phyloP scores from a whole-genome alignment of 2,113 vertebrate genomes.

The Pygathrix nemaeus region DNA sequence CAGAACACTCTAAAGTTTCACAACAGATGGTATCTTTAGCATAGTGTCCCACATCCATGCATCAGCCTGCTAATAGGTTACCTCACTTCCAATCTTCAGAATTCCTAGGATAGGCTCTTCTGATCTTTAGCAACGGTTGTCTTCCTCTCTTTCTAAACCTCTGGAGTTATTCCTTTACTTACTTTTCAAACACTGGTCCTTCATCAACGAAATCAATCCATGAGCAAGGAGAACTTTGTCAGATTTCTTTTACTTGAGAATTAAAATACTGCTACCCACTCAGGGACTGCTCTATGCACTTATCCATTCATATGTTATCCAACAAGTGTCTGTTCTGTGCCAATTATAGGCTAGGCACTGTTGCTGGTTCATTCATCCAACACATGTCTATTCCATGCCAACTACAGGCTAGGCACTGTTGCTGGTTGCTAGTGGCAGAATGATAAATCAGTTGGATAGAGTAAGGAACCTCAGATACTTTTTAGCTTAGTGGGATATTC shows the following conservation, averaged over 20 bases:
- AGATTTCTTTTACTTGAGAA: constrained; percentile 3
- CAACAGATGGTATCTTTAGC: neutral
- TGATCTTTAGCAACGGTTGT: neutral
- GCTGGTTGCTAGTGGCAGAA: neutral
- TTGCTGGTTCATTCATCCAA: neutral
- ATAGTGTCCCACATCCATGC: neutral
- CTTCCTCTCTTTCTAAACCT: neutral
- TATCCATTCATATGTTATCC: neutral
- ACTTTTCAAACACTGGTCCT: neutral
- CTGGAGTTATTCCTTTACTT: neutral
- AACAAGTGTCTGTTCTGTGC: neutral
- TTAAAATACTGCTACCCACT: neutral
- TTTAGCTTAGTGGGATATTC: neutral
- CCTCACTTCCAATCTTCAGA: neutral
- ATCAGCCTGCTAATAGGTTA: neutral
- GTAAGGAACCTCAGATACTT: neutral
- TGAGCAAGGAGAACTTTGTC: neutral
- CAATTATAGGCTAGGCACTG: neutral
- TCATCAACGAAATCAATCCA: neutral
- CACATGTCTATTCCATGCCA: neutral
- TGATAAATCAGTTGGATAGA: neutral
- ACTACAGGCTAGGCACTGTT: neutral
- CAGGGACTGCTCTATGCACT: neutral
- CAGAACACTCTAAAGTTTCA: neutral
- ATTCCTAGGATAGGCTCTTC: neutral